Evolutionary conservation across 2,113 vertebrate genomes (phyloP), one percentile per base, ranked within the genome.

Genomic region (Sceloporus undulatus): DNA sequence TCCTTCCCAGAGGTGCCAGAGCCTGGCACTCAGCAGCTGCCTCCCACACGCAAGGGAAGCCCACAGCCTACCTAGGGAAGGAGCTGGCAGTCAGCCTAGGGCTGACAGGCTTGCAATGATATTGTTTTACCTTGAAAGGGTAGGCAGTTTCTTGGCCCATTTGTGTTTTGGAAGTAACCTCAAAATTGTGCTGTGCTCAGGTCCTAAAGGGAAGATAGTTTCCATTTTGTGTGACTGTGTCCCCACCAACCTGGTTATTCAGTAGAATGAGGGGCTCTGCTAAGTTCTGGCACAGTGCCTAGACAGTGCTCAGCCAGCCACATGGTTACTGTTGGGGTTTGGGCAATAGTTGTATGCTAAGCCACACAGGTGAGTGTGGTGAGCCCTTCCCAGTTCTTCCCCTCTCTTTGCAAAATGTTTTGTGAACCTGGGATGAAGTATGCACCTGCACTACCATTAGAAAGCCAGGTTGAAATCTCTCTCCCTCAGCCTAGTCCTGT

Each of bases 41-140:
- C 1, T 18, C 71, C 27, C 70, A 9, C 25, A 9, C 8, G 3
- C 34, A 21, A 27, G 78, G 34, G n/a, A 52, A 25, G 40, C 13
- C 4, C 29, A 18, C 78, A 38, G 1, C 13, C 2, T 1, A 21
- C 73, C 38, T 5, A 10, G 18, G 79, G 54, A 34, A n/a, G 48
- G 1, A 9, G 9, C 10, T 34, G 34, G 80, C 23, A 68, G 16
- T 13, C 68, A 9, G n/a, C 19, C 34, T 11, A 9, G 29, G 1
- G 27, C 19, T 2, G 16, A 62, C 1, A 8, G 8, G 65, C 11
- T 1, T 1, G 11, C 1, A 9, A 0, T 2, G 27, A 21, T 4
- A 27, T 18, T 25, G 42, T 27, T 2, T 3, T 34, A 19, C 79
- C 16, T 80, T 6, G 5, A 18, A 27, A 79, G 78, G 48, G 10